Evolutionary conservation across 2,113 vertebrate species (phyloP).

Genomic region (Lamprotornis superbus): DNA sequence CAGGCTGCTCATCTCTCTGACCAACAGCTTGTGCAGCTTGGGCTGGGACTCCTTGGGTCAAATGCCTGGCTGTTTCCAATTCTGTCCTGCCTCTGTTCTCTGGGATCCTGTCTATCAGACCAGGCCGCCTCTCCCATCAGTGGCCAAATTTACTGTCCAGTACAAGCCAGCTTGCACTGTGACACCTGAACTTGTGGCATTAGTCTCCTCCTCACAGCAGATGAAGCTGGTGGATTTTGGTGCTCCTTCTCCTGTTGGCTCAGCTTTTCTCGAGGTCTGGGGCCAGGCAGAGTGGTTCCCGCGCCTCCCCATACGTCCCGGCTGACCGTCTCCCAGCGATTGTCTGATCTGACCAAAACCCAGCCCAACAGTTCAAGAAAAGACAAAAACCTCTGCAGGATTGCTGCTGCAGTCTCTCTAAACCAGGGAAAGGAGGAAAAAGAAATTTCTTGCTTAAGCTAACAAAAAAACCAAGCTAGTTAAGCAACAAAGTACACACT

Average conservation of each 20-base stretch:
- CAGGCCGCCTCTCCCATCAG: no score
- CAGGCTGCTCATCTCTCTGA: no score
- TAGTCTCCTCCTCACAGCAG: background rate
- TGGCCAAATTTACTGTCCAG: no score
- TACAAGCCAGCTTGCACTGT: no score
- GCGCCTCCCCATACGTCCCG: fast-evolving
- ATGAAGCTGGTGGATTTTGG: background rate
- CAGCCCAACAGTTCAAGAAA: background rate
- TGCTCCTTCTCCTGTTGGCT: background rate
- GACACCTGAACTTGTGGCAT: background rate
- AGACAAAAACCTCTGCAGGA: background rate
- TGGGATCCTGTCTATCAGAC: no score
- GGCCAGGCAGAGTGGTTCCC: background rate
- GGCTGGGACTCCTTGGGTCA: no score
- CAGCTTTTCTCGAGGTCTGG: background rate
- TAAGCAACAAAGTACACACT: fast-evolving
- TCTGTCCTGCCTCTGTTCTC: no score
- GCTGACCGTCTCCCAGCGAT: fast-evolving
- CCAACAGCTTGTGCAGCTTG: no score
- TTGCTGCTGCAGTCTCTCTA: background rate
- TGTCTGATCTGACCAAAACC: background rate
- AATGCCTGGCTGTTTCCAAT: no score
- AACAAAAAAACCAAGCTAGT: no score
- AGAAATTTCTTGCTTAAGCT: background rate
- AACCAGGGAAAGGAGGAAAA: background rate